A percentile compares a stretch with the other conserved stretches of the same genome.
Evolutionary conservation across 2,888 invertebrate genomes (phyloP).

Genomic region (Catonia carolina): DNA sequence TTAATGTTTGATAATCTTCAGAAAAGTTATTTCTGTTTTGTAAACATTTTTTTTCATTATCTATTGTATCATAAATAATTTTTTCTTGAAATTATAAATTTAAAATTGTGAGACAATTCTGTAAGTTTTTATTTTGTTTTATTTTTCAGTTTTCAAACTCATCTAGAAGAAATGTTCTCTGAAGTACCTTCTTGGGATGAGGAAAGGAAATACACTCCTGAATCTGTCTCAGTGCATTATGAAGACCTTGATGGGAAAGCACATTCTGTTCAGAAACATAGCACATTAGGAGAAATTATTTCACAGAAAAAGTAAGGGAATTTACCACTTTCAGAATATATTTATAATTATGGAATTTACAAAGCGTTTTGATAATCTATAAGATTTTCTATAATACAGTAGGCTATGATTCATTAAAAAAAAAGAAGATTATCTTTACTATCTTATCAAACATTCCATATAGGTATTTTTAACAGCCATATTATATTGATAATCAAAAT

Average conservation of each 20-base stretch:
- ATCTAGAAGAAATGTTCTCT: constrained; percentile 58
- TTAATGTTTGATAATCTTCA: too few species aligned
- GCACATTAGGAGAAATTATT: constrained; percentile 55
- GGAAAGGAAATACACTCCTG: constrained; percentile 54
- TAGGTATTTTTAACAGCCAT: too few species aligned
- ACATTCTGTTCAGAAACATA: constrained; percentile 50
- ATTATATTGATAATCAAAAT: too few species aligned
- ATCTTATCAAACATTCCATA: too few species aligned
- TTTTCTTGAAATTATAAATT: not conserved
- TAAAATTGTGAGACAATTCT: not conserved
- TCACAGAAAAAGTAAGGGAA: constrained; percentile 48
- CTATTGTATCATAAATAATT: too few species aligned
- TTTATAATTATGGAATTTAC: constrained; percentile 17
- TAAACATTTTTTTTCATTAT: too few species aligned
- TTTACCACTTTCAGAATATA: constrained; percentile 13
- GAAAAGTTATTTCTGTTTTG: too few species aligned
- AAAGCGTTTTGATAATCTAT: too few species aligned
- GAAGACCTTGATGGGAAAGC: constrained; percentile 59
- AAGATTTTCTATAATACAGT: too few species aligned
- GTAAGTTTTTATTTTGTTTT: constrained; percentile 10
- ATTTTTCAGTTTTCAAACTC: constrained; percentile 44
- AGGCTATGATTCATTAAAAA: too few species aligned
- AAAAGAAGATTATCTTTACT: too few species aligned
- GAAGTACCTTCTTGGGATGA: constrained; percentile 67
- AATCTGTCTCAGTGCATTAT: constrained; percentile 62